These are phyloP conservation scores for Enhydra lutris DNA, from an alignment of 2,113 vertebrate species.

Conservation along the genomic window DNA sequence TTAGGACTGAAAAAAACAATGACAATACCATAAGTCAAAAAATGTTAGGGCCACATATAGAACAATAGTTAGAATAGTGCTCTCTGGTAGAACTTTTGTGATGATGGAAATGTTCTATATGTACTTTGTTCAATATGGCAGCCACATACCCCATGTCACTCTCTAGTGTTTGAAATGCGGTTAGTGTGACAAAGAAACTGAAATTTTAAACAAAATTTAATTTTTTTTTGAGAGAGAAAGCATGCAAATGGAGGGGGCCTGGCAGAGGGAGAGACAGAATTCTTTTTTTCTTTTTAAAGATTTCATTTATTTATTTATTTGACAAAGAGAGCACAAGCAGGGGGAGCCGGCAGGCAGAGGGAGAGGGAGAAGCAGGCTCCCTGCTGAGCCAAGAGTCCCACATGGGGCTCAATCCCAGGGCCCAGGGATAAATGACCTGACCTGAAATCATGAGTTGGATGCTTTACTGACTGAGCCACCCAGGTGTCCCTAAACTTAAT, in stretches of 20 bases:
- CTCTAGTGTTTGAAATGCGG: not conserved
- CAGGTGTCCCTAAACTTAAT: no score
- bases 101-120: not conserved
- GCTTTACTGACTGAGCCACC: no score
- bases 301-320: not conserved
- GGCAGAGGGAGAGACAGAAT: no score
- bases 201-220: not conserved
- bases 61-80: not conserved
- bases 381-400: no score
- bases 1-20: not conserved
- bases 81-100: not conserved
- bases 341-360: not conserved
- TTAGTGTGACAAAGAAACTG: not conserved
- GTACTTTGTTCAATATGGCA: not conserved
- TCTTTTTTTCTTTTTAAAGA: not conserved
- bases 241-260: no score
- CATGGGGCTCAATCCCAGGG: no score
- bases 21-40: not conserved
- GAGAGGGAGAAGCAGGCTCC: no score
- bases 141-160: not conserved
- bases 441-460: no score
- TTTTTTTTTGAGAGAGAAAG: not conserved
- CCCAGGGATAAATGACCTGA: no score
- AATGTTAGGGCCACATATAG: not conserved
- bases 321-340: not conserved